These are phyloP conservation scores for Notarius lentiginosus DNA, from an alignment of 2,113 vertebrate species.

Conservation along the genomic window DNA sequence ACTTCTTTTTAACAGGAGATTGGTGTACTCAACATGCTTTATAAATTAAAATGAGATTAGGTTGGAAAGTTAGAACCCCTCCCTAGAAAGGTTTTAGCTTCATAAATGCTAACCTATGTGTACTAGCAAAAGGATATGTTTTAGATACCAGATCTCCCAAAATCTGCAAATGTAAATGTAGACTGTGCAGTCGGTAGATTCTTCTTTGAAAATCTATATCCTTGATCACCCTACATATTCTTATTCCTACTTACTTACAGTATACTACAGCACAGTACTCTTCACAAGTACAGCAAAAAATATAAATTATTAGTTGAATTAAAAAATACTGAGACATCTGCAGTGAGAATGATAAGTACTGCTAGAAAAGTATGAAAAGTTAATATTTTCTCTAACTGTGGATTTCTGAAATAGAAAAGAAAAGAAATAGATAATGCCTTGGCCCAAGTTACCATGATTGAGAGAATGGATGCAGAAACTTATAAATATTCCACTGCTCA, in stretches of 20 bases:
- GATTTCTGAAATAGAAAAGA: not conserved
- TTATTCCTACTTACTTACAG: not conserved
- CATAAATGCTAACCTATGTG: not conserved
- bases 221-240: not conserved
- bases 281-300: not conserved
- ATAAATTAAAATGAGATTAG: not conserved
- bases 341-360: not conserved
- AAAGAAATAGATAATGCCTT: not conserved
- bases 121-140: not conserved
- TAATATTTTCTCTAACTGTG: not conserved
- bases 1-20: constrained; percentile 30
- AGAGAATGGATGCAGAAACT: not conserved
- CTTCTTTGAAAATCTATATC: not conserved
- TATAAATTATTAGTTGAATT: not conserved
- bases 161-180: not conserved
- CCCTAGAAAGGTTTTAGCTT: not conserved
- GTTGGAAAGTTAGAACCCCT: not conserved
- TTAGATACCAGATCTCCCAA: not conserved
- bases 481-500: not conserved
- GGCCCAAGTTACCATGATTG: not conserved
- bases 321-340: not conserved
- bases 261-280: not conserved
- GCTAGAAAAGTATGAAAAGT: not conserved
- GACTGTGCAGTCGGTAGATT: not conserved
- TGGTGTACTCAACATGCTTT: not conserved